phyloP scores from a whole-genome alignment of 2,888 invertebrate species.

The Apamea monoglypha region DNA sequence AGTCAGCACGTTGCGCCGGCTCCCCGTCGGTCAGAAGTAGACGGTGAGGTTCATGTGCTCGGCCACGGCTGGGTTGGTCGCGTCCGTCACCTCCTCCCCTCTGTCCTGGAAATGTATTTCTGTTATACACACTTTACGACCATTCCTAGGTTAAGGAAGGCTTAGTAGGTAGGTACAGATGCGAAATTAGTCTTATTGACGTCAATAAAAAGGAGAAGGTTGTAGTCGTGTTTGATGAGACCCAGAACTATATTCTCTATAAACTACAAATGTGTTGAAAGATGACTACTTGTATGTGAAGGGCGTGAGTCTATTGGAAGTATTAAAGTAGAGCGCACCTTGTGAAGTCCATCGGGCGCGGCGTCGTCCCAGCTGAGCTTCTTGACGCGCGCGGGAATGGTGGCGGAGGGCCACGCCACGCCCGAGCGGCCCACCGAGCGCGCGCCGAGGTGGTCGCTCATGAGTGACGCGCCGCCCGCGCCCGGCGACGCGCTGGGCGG shows the following conservation, averaged over 20 bases:
- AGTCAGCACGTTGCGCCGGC: conserved; percentile 11
- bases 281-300: not conserved
- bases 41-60: conserved; percentile 93
- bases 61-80: conserved; percentile 82
- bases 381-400: conserved; percentile 93
- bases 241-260: not conserved
- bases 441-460: conserved; percentile 84
- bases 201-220: not conserved
- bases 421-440: conserved; percentile 80
- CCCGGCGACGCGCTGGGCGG: conserved; percentile 71
- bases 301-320: not conserved
- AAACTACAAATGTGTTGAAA: not conserved
- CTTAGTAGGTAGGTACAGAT: conserved; percentile 40
- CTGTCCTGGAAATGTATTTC: conserved; percentile 78
- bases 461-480: conserved; percentile 76
- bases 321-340: conserved; percentile 48
- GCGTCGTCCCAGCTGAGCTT: conserved; percentile 92
- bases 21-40: conserved; percentile 89
- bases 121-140: conserved; percentile 65
- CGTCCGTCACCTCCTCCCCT: conserved; percentile 78
- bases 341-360: conserved; percentile 52
- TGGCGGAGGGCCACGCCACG: conserved; percentile 92
- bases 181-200: conserved; percentile 29
- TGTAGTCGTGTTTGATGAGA: conserved; percentile 14
- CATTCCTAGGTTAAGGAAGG: conserved; percentile 14